A percentile compares a stretch with the other conserved stretches of the same genome.
Conservation (phyloP, 2,797 vertebrate species). For the Platalea minor region DNA sequence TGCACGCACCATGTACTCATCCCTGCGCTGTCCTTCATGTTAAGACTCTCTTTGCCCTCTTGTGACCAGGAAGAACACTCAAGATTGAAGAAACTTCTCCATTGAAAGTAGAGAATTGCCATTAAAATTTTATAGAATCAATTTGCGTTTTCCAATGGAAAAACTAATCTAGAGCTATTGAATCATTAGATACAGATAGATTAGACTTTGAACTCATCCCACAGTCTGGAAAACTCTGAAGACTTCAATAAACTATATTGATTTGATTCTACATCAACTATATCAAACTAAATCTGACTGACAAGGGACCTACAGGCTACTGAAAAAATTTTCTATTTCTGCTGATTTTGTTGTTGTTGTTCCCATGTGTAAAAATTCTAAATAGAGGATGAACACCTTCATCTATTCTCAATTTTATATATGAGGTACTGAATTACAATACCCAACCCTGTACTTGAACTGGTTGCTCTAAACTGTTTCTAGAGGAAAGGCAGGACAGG, state of each 20-base stretch:
- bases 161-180: not conserved
- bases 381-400: not conserved
- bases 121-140: not conserved
- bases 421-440: not conserved
- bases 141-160: not conserved
- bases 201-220: not conserved
- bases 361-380: not conserved
- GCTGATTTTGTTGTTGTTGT: not conserved
- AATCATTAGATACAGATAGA: not conserved
- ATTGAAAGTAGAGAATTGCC: not conserved
- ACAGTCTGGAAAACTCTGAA: not conserved
- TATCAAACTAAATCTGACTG: not conserved
- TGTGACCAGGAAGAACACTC: not conserved
- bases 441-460: not conserved
- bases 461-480: not conserved
- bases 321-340: not conserved
- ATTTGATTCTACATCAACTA: not conserved
- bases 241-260: not conserved
- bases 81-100: not conserved
- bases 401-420: not conserved
- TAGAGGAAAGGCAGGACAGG: not conserved
- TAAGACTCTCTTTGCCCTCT: not conserved
- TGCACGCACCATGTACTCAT: accelerated
- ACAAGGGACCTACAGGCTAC: not conserved
- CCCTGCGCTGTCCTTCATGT: accelerated